These are phyloP conservation scores for Chloroceryle inda DNA, from an alignment of 2,797 vertebrate species.

Conservation along the genomic window DNA sequence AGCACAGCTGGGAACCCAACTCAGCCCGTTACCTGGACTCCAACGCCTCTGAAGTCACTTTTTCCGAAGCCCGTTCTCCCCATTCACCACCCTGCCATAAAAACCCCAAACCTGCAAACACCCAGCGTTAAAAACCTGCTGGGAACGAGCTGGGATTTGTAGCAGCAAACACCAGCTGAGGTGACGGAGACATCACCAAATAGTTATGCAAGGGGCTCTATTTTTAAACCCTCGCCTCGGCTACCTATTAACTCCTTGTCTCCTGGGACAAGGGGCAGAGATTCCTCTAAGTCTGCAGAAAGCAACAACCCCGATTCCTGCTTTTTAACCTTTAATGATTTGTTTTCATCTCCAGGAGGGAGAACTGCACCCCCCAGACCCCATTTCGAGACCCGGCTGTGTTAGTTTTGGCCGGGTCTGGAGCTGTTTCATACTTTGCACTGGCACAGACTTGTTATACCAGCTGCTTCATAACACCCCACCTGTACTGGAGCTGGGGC, in stretches of 20 bases:
- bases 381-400: conserved; percentile 41
- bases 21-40: neutral
- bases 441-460: conserved; percentile 78
- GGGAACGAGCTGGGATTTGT: neutral
- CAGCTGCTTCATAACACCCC: conserved; percentile 83
- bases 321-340: conserved; percentile 69
- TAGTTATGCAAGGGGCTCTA: conserved; percentile 63
- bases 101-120: neutral
- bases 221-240: conserved; percentile 62
- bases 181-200: conserved; percentile 61
- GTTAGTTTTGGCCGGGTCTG: conserved; percentile 76
- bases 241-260: conserved; percentile 50
- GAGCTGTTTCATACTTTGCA: conserved; percentile 62
- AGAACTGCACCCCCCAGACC: conserved; percentile 61
- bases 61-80: neutral
- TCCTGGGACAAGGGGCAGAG: neutral
- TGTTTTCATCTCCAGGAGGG: conserved; percentile 72
- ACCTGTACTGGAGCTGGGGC: conserved; percentile 75
- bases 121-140: conserved; percentile 7
- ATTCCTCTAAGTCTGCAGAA: conserved; percentile 22
- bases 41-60: neutral
- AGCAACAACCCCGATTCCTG: neutral
- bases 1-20: accelerated
- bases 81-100: neutral
- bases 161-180: neutral